These are phyloP conservation scores for Serilophus lunatus DNA, from an alignment of 2,113 vertebrate genomes.

Conservation along the genomic window DNA sequence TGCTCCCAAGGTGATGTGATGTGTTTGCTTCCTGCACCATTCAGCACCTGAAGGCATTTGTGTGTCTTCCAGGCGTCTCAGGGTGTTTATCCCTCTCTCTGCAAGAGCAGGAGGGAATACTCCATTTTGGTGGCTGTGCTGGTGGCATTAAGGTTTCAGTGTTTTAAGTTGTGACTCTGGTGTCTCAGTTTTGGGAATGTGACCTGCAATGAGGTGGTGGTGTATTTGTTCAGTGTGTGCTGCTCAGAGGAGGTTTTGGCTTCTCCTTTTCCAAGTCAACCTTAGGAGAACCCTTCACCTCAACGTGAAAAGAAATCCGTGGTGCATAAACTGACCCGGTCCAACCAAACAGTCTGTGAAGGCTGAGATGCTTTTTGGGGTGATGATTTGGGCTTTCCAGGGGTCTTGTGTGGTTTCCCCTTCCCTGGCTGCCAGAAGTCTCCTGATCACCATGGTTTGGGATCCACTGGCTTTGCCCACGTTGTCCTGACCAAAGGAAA, in stretches of 20 bases:
- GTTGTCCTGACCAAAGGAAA: neutral
- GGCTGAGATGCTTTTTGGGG: neutral
- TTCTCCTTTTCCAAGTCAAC: neutral
- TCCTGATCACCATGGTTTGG: fast-evolving
- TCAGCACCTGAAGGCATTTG: neutral
- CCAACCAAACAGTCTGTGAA: neutral
- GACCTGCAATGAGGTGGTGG: fast-evolving
- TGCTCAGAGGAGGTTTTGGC: fast-evolving
- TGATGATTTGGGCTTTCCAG: neutral
- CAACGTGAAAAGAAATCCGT: neutral
- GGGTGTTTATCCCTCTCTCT: neutral
- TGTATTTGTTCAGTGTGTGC: too few relatives aligned
- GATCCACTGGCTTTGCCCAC: neutral
- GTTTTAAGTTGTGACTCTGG: neutral
- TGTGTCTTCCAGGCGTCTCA: neutral
- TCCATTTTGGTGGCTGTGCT: neutral
- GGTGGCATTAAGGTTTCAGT: neutral
- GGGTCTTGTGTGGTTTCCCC: fast-evolving
- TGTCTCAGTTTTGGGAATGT: neutral
- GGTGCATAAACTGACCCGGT: neutral
- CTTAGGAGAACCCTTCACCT: neutral
- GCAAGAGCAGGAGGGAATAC: neutral
- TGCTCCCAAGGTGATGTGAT: fast-evolving
- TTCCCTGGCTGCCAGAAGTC: neutral
- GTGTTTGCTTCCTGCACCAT: fast-evolving